Evolutionary conservation across 2,888 invertebrate species (phyloP).

Genomic region (Magallana nippona): DNA sequence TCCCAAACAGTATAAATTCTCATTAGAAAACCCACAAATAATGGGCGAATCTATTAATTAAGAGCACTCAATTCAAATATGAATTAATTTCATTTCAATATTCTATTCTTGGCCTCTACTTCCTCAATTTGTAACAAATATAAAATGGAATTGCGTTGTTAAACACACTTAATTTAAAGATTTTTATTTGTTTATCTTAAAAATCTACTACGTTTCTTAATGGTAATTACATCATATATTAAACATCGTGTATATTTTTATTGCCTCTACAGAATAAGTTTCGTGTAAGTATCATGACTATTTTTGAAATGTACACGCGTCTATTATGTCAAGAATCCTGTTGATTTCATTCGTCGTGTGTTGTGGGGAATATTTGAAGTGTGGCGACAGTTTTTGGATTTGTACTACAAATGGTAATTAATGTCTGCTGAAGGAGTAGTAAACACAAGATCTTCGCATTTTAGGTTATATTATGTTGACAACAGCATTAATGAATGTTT

Average conservation of each 20-base stretch:
- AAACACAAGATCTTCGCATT: slow-evolving; percentile 1
- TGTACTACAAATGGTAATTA: slow-evolving; percentile 9
- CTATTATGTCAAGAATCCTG: not conserved
- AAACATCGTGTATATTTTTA: not conserved
- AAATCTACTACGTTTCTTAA: no score
- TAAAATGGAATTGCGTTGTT: no score
- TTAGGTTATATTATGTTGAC: not conserved
- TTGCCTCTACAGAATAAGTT: not conserved
- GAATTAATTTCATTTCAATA: no score
- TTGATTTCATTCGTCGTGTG: not conserved
- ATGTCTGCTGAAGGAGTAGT: not conserved
- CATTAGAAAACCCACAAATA: no score
- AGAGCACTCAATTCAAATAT: no score
- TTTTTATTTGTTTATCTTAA: no score
- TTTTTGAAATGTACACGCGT: not conserved
- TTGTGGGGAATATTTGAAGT: not conserved
- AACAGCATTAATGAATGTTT: not conserved
- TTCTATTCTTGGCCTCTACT: no score
- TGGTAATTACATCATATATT: no score
- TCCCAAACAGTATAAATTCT: no score
- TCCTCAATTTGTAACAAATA: no score
- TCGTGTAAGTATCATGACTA: slow-evolving; percentile 12
- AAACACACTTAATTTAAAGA: no score
- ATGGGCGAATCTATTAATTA: no score
- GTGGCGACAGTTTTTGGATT: slow-evolving; percentile 26